Percentiles rank a stretch among this genome's conserved stretches.
Conservation (phyloP, 2,113 vertebrate species). For the Ictidomys tridecemlineatus region DNA sequence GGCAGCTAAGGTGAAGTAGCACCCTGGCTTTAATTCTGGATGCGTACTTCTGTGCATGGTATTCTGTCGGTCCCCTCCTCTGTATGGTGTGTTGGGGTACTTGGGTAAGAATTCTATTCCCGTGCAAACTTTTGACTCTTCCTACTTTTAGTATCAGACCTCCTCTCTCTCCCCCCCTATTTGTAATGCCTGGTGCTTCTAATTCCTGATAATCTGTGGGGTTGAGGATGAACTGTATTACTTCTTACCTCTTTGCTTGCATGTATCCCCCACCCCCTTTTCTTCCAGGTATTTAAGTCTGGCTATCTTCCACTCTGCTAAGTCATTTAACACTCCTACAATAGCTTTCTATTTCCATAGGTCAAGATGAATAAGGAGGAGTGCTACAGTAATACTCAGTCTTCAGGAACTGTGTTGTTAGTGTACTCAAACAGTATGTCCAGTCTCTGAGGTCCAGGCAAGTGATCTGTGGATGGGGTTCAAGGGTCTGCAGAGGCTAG, state of each 20-base stretch:
- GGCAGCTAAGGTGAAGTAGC: too few relatives aligned
- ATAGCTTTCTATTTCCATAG: neutral
- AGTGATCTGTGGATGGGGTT: neutral
- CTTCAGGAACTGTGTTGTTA: too few relatives aligned
- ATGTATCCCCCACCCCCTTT: neutral
- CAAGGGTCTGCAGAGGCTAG: neutral
- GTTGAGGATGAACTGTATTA: too few relatives aligned
- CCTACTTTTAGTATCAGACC: neutral
- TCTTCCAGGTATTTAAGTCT: too few relatives aligned
- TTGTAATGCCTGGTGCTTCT: neutral
- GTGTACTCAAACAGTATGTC: neutral
- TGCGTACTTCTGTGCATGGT: too few relatives aligned
- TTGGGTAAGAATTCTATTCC: too few relatives aligned
- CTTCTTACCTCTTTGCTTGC: neutral
- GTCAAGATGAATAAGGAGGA: neutral
- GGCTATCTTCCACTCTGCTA: neutral
- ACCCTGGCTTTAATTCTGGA: too few relatives aligned
- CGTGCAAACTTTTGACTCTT: too few relatives aligned
- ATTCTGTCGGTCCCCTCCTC: too few relatives aligned
- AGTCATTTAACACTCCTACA: too few relatives aligned
- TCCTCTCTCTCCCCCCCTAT: too few relatives aligned
- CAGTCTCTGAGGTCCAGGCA: neutral
- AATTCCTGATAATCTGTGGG: neutral
- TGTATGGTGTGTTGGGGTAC: too few relatives aligned
- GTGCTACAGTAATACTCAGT: neutral